Base-by-base conservation (phyloP, 2,113 vertebrate species). In the Cynocephalus volans region DNA sequence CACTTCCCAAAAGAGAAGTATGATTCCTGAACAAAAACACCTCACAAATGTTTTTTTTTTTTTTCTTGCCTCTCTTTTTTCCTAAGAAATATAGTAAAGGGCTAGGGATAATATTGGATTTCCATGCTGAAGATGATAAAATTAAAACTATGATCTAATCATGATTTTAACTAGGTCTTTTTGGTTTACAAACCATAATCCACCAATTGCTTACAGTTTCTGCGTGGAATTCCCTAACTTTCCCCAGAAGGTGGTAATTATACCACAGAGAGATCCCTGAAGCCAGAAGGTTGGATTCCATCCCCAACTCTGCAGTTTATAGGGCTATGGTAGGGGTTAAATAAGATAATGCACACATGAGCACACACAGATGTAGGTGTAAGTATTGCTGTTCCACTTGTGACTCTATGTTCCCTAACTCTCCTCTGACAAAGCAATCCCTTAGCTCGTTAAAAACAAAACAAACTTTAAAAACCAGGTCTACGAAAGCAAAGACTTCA, bases 81-180 rank as follows among this genome's bases (percentile, higher is more conserved):
- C 70, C 79, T 89, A 48, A 88, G 31, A 21, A 73, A 81, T 91
- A 5, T 24, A 77, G 36, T 67, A 73, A 85, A 79, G 36, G 48
- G 19, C 7, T 41, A 82, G 26, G 9, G 26, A 24, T 88, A 24
- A 69, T 52, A 86, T 23, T 92, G 45, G 26, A 90, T 84, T 92
- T 82, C 77, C 62, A 69, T 24, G 5, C 24, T 69, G 64, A 69
- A 72, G 52, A 85, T 76, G 58, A 86, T 86, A 92, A 82, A 76
- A 77, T 92, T 77, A 41, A 79, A 97, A 82, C 33, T 56, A 79
- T 82, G 31, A 73, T 28, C 48, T 91, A 97, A 85, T 50, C 50
- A 93, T 76, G 65, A 80, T 92, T 95, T 93, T 88, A 96, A 67
- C 18, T 85, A 31, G 50, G 3, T 76, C 31, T 79, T 45, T 80